phyloP scores from a whole-genome alignment of 2,797 vertebrate species.

The Macropodus opercularis region DNA sequence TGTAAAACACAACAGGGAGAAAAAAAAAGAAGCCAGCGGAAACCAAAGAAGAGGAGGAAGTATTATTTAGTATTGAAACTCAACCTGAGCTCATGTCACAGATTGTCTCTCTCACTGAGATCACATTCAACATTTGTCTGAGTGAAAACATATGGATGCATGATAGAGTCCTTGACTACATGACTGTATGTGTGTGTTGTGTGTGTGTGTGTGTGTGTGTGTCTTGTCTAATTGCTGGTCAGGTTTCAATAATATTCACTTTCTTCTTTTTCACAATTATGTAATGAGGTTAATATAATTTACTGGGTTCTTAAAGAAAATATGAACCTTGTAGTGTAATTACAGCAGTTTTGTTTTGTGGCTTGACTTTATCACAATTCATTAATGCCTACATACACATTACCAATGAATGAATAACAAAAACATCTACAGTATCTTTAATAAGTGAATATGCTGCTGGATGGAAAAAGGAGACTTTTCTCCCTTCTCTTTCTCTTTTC shows the following conservation, averaged over 20 bases:
- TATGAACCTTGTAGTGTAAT: background rate
- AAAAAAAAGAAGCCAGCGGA: background rate
- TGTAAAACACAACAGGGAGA: background rate
- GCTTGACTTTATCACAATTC: too few species aligned
- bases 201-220: slow-evolving; percentile 5
- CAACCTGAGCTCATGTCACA: background rate
- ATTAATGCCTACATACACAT: too few species aligned
- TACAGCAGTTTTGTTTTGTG: background rate
- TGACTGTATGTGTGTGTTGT: background rate
- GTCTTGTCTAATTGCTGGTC: background rate
- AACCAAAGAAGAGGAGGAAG: slow-evolving; percentile 12
- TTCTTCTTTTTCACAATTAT: background rate
- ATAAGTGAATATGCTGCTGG: too few species aligned
- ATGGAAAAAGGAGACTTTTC: too few species aligned
- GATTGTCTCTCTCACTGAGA: background rate
- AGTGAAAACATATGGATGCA: slow-evolving; percentile 1
- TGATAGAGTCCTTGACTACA: background rate
- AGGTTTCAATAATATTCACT: slow-evolving; percentile 3
- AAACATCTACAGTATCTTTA: too few species aligned
- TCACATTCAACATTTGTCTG: slow-evolving; percentile 15
- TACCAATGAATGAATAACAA: too few species aligned
- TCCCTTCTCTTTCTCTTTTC: too few species aligned
- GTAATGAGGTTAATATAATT: too few species aligned
- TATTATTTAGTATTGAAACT: slow-evolving; percentile 16
- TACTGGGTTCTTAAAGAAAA: background rate